Evolutionary conservation across 2,797 vertebrate species (phyloP).

Genomic region (Cichlasoma orientale): DNA sequence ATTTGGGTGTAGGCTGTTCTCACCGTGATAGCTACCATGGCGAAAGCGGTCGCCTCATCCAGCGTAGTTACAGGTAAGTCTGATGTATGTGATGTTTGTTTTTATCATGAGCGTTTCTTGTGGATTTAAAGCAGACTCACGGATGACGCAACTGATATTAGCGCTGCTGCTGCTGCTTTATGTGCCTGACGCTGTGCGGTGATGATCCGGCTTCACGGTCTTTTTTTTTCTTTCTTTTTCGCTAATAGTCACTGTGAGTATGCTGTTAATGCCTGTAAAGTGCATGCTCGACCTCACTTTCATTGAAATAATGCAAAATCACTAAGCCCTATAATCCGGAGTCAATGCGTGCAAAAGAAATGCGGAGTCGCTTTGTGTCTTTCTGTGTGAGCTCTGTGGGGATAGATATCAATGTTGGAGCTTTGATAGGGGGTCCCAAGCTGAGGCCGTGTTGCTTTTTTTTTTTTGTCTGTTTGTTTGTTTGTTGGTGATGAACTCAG

Average conservation of each 20-base stretch:
- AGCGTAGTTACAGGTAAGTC: conserved; percentile 68
- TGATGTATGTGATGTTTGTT: not conserved
- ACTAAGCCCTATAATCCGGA: not conserved
- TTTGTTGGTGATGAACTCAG: conserved; percentile 34
- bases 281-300: not conserved
- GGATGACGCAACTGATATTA: conserved; percentile 68
- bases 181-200: conserved; percentile 24
- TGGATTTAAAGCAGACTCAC: conserved; percentile 38
- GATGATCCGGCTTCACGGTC: conserved; percentile 13
- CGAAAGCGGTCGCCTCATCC: conserved; percentile 63
- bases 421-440: not conserved
- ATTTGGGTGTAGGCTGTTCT: conserved; percentile 3
- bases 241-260: not conserved
- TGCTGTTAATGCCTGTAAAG: not conserved
- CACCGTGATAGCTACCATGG: conserved; percentile 64
- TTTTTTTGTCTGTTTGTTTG: not conserved
- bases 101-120: not conserved
- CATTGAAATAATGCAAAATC: not conserved
- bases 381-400: not conserved
- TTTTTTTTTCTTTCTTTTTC: not conserved
- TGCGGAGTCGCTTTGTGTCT: conserved; percentile 2
- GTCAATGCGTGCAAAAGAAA: not conserved
- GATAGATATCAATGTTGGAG: not conserved
- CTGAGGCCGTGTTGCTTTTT: not conserved
- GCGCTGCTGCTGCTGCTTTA: conserved; percentile 18